These are phyloP conservation scores for Drosophila baimaii DNA, from an alignment of 1,140 invertebrate genomes.

Conservation along the genomic window DNA sequence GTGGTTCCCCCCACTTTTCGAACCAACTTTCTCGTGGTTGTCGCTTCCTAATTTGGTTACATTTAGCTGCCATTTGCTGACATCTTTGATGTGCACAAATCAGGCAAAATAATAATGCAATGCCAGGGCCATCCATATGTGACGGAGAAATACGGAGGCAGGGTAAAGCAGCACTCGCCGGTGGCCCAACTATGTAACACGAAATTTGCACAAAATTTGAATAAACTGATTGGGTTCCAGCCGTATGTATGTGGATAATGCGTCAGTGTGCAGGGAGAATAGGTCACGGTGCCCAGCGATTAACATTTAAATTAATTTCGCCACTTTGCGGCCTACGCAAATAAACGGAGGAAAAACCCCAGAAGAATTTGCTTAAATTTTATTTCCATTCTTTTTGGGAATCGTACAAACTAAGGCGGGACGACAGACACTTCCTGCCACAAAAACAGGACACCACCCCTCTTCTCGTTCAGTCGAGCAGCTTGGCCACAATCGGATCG, in stretches of 20 bases:
- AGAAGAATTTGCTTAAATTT: slow-evolving; percentile 34
- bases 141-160: background rate
- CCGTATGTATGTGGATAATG: slow-evolving; percentile 35
- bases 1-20: background rate
- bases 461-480: slow-evolving; percentile 67
- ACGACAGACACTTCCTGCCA: background rate
- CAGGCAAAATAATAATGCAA: slow-evolving; percentile 42
- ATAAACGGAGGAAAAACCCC: slow-evolving; percentile 26
- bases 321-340: slow-evolving; percentile 43
- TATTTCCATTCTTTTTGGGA: slow-evolving; percentile 27
- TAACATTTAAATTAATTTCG: slow-evolving; percentile 76
- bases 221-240: slow-evolving; percentile 77
- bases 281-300: slow-evolving; percentile 46
- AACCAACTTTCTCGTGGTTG: background rate
- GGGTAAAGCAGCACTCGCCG: slow-evolving; percentile 1
- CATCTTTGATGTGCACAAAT: slow-evolving; percentile 59
- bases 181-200: slow-evolving; percentile 53
- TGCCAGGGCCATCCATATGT: slow-evolving; percentile 25
- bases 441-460: slow-evolving; percentile 2
- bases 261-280: slow-evolving; percentile 17
- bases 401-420: slow-evolving; percentile 27
- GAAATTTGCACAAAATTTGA: slow-evolving; percentile 80
- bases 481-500: slow-evolving; percentile 85
- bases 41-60: slow-evolving; percentile 55
- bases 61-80: slow-evolving; percentile 30